These are phyloP conservation scores for Pitangus sulphuratus DNA, from an alignment of 2,797 vertebrate species.

Conservation along the genomic window DNA sequence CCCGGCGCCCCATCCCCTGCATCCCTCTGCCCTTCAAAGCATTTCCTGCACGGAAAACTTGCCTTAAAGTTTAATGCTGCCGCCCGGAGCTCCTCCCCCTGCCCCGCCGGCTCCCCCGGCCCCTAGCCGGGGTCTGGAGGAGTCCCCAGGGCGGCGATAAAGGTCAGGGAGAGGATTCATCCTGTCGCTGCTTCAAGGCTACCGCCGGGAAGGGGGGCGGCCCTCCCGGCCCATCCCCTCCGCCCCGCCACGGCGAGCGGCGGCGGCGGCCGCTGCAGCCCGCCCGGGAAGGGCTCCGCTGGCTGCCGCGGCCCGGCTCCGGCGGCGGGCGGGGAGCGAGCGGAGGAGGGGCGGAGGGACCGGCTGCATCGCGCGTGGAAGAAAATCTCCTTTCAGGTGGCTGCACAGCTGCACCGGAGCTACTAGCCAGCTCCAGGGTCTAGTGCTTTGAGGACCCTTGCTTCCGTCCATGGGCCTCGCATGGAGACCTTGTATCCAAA, in stretches of 20 bases:
- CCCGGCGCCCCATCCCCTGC: neutral
- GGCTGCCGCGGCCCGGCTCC: neutral
- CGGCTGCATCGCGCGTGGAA: constrained; percentile 18
- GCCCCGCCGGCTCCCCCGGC: neutral
- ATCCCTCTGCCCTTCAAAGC: neutral
- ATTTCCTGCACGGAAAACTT: constrained; percentile 23
- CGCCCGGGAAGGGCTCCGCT: neutral
- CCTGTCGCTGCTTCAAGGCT: neutral
- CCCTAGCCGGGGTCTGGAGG: neutral
- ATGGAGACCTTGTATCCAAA: neutral
- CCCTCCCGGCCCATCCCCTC: neutral
- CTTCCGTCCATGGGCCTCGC: neutral
- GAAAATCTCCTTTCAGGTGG: constrained; percentile 19
- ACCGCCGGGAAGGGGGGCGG: neutral
- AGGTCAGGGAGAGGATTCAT: neutral
- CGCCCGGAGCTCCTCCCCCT: constrained; percentile 26
- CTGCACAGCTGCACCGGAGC: constrained; percentile 8
- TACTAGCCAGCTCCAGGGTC: neutral
- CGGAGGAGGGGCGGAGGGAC: neutral
- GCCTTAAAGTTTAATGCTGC: constrained; percentile 53
- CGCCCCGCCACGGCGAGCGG: neutral
- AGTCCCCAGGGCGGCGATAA: neutral
- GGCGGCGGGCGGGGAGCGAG: neutral
- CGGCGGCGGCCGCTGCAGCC: neutral
- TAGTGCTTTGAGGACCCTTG: neutral